Base-by-base conservation (phyloP, 2,797 vertebrate genomes). In the Erithacus rubecula region DNA sequence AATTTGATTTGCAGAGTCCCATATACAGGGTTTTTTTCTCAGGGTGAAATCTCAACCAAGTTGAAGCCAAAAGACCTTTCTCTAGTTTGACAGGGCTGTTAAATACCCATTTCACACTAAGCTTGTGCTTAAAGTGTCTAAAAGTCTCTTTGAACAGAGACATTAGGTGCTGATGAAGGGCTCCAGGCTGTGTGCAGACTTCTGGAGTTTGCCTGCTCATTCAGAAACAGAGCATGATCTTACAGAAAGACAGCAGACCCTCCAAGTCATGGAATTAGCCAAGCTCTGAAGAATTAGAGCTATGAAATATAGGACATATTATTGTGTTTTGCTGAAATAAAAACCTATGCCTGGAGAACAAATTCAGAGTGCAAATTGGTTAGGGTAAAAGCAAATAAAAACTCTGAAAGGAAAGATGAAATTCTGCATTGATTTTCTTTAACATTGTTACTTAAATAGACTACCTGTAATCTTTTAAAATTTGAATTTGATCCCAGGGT, bases 401-500 rank as follows among this genome's bases (percentile, higher is more conserved):
- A 34, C 7, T 18, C 22, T 62, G 27, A 81, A 82, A 81, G 14
- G 30, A 46, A 75, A 64, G 18, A 60, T 83, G 63, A 90, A 83
- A 88, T 47, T 59, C 52, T 59, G 13, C 36, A 63, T 36, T 63
- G 36, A 34, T 63, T 95, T 95, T 76, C 46, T 76, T 72, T 62
- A 84, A 26, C 2, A 11, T 29, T 37, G 10, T 43, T 76, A 55
- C 51, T 79, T 32, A 72, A 62, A 67, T 21, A 70, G 11, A 36
- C 5, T 24, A 32, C 8, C 22, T 55, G 18, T 41, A 72, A 29
- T 69, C 29, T 63, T 93, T 52, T 47, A 52, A 76, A 53, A 83
- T 47, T 52, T 86, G 32, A 71, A 41, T 30, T 72, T 65, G 14
- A 70, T 83, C 18, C 67, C n/a, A 51, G 29, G 29, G 16, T 86